Evolutionary conservation across 2,113 vertebrate genomes (phyloP).

Genomic region (Syngnathus typhle): DNA sequence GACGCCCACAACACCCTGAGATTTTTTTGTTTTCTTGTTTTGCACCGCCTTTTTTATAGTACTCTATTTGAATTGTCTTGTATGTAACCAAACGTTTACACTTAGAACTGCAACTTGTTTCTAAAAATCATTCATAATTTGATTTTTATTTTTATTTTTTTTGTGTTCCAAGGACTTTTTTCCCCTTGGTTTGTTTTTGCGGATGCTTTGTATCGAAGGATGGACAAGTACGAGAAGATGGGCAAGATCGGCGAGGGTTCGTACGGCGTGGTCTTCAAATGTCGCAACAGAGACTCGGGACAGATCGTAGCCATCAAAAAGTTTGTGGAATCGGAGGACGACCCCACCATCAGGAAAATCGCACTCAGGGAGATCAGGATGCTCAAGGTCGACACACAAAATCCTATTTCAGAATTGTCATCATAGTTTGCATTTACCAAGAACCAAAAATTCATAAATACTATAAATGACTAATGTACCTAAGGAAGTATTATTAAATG

Average conservation of each 20-base stretch:
- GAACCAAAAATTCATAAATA: background rate
- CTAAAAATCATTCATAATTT: too few relatives aligned
- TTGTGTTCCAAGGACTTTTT: too few relatives aligned
- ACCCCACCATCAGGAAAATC: slow-evolving; percentile 89
- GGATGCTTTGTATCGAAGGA: slow-evolving; percentile 38
- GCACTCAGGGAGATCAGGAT: slow-evolving; percentile 89
- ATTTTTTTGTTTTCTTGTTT: background rate
- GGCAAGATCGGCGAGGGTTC: slow-evolving; percentile 91
- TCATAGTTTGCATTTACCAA: background rate
- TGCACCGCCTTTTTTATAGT: background rate
- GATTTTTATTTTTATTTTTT: too few relatives aligned
- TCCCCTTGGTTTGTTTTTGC: too few relatives aligned
- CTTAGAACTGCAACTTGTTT: background rate
- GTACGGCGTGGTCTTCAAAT: slow-evolving; percentile 94
- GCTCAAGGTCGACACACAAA: slow-evolving; percentile 78
- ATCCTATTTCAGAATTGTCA: background rate
- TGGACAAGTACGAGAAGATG: slow-evolving; percentile 96
- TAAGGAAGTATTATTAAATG: background rate
- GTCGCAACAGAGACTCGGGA: slow-evolving; percentile 83
- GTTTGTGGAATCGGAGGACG: slow-evolving; percentile 92
- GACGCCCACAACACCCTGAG: background rate
- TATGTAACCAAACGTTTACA: background rate
- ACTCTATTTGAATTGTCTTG: background rate
- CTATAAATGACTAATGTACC: background rate
- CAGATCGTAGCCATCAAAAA: slow-evolving; percentile 94